These are phyloP conservation scores for Ptilonorhynchus violaceus DNA, from an alignment of 2,113 vertebrate genomes.

Conservation along the genomic window DNA sequence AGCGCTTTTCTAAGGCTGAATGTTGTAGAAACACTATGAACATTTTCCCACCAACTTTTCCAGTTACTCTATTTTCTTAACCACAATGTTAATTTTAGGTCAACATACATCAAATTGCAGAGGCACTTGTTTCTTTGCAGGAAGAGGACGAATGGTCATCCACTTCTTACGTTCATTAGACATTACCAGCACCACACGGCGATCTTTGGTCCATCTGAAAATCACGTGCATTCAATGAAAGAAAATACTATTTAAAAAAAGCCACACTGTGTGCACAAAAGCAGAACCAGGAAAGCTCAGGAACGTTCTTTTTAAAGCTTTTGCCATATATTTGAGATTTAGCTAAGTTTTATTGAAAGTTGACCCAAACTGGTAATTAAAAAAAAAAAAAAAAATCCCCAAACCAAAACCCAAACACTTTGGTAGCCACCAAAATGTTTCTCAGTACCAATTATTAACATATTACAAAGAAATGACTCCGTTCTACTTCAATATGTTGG, in stretches of 20 bases:
- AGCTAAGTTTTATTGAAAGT: not conserved
- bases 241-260: not conserved
- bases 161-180: constrained; percentile 93
- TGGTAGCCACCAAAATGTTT: not conserved
- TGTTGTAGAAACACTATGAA: not conserved
- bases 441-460: not conserved
- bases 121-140: constrained; percentile 95
- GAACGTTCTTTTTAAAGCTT: not conserved
- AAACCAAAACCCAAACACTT: not conserved
- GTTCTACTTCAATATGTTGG: not conserved
- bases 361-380: not conserved
- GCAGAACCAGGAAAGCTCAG: not conserved
- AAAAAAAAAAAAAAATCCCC: not conserved
- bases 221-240: constrained; percentile 20
- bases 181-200: constrained; percentile 89
- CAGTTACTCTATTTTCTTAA: constrained; percentile 10
- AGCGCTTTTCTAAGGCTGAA: not conserved
- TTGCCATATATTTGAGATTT: not conserved
- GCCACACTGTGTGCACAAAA: not conserved
- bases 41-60: not conserved
- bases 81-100: constrained; percentile 22
- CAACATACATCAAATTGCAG: constrained; percentile 93
- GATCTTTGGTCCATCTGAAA: constrained; percentile 93
- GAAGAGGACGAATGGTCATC: constrained; percentile 90
- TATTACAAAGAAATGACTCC: not conserved